Evolutionary conservation across 1,140 invertebrate genomes (phyloP).

Genomic region (Euura saliciscinereae): DNA sequence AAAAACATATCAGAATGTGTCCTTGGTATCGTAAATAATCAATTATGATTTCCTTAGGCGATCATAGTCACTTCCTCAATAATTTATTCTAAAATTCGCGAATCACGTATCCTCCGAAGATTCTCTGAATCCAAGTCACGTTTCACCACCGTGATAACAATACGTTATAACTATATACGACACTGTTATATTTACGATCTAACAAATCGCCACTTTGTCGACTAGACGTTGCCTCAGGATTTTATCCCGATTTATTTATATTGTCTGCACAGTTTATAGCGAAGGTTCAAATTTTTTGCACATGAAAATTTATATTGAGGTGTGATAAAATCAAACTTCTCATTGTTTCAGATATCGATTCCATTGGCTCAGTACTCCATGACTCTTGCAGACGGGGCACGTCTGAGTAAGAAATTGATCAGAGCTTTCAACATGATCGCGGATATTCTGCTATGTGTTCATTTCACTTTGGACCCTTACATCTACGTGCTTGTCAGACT

Average conservation of each 20-base stretch:
- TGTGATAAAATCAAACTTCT: no score
- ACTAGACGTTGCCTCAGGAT: no score
- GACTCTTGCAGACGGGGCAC: constrained; percentile 30
- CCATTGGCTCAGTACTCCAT: constrained; percentile 65
- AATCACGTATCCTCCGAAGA: not conserved
- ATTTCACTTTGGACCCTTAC: constrained; percentile 83
- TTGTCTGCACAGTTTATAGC: no score
- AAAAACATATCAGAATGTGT: not conserved
- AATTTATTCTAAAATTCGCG: not conserved
- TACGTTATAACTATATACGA: no score
- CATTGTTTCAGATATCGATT: constrained; percentile 67
- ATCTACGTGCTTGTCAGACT: constrained; percentile 77
- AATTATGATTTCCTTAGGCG: constrained; percentile 10
- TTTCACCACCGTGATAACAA: no score
- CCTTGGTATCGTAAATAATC: constrained; percentile 8
- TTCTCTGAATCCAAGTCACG: no score
- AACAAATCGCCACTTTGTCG: no score
- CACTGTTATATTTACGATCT: no score
- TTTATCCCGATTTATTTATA: no score
- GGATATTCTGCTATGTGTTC: constrained; percentile 78
- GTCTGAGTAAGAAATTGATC: constrained; percentile 38
- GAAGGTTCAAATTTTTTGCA: no score
- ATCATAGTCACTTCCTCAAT: not conserved
- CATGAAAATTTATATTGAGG: no score
- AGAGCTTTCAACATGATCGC: constrained; percentile 64